Percentiles rank a stretch among this genome's conserved stretches.
These are phyloP conservation scores for Caenorhabditis remanei DNA, from an alignment of 1,140 invertebrate genomes.

Conservation along the genomic window DNA sequence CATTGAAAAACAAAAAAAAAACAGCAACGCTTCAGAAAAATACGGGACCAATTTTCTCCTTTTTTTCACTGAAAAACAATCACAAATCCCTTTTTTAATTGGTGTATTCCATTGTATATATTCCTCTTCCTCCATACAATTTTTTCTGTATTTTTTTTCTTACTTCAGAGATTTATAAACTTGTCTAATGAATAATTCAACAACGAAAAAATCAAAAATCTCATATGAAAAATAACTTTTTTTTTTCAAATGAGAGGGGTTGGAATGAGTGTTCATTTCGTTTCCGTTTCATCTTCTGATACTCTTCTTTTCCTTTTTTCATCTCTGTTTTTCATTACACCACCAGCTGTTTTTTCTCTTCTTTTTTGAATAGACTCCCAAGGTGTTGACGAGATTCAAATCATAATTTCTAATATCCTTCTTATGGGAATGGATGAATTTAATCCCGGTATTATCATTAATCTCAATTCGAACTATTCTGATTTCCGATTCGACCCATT, in stretches of 20 bases:
- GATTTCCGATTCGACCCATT: neutral
- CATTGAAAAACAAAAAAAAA: too few relatives aligned
- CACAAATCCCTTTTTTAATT: too few relatives aligned
- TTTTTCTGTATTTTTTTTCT: neutral
- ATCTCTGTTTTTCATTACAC: neutral
- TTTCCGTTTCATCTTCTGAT: neutral
- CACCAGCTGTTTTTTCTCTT: neutral
- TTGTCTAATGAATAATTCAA: too few relatives aligned
- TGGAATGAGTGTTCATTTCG: neutral
- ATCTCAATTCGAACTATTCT: constrained; percentile 2
- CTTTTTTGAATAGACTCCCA: neutral
- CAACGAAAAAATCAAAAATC: too few relatives aligned
- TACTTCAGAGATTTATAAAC: too few relatives aligned
- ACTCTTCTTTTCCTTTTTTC: neutral
- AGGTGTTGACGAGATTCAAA: neutral
- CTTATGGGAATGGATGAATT: too few relatives aligned
- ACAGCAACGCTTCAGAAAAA: too few relatives aligned
- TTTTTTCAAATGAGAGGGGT: neutral
- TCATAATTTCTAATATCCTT: too few relatives aligned
- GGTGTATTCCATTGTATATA: too few relatives aligned
- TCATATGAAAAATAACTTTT: neutral
- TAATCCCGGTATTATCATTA: neutral
- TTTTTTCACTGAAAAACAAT: too few relatives aligned
- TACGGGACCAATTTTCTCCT: too few relatives aligned
- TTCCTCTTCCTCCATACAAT: too few relatives aligned